These are phyloP conservation scores for Patella depressa DNA, from an alignment of 2,888 invertebrate species.

Conservation along the genomic window DNA sequence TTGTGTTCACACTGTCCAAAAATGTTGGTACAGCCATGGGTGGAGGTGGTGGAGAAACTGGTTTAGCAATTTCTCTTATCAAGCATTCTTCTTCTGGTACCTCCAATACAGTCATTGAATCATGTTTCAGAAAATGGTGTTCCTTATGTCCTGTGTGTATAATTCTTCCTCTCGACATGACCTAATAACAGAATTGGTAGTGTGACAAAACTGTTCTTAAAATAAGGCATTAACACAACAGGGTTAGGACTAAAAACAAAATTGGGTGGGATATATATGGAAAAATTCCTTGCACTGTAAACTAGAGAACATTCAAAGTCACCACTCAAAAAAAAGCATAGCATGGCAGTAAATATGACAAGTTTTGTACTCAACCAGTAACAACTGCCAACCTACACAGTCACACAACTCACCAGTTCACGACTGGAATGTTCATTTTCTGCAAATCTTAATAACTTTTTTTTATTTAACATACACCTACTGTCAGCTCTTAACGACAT, in stretches of 20 bases:
- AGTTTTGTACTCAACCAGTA: too few species aligned
- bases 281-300: too few species aligned
- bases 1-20: neutral
- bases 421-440: too few species aligned
- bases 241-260: too few species aligned
- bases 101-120: slow-evolving; percentile 18
- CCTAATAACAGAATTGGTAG: slow-evolving; percentile 27
- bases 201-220: neutral
- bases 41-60: neutral
- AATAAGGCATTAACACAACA: neutral
- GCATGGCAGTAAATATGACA: too few species aligned
- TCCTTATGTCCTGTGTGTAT: slow-evolving; percentile 35
- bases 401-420: too few species aligned
- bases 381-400: too few species aligned
- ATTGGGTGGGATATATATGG: too few species aligned
- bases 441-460: too few species aligned
- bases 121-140: slow-evolving; percentile 27
- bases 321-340: too few species aligned
- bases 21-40: neutral
- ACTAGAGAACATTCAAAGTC: neutral
- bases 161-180: slow-evolving; percentile 44
- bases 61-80: neutral
- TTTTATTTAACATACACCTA: too few species aligned
- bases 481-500: too few species aligned
- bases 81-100: slow-evolving; percentile 24